Evolutionary conservation across 2,888 invertebrate species (phyloP).

Genomic region (Cerceris ruficornis): DNA sequence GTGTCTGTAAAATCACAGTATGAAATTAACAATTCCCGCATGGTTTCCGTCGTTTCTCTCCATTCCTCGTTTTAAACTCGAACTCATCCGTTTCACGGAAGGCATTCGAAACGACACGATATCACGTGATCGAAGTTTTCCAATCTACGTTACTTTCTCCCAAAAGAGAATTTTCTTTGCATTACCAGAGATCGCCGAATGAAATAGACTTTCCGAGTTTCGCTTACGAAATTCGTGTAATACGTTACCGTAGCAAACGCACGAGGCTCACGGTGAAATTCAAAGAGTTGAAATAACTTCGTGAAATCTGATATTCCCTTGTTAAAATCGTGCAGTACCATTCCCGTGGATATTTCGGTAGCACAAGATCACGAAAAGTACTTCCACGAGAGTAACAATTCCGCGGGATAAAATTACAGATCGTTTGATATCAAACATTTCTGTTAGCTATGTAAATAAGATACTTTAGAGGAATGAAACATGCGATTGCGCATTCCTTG

Average conservation of each 20-base stretch:
- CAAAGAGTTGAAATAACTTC: too few species aligned
- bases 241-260: conserved; percentile 13
- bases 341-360: too few species aligned
- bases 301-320: too few species aligned
- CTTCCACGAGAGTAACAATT: too few species aligned
- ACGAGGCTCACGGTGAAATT: conserved; percentile 1
- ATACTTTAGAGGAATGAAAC: too few species aligned
- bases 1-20: too few species aligned
- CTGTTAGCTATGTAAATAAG: too few species aligned
- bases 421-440: too few species aligned
- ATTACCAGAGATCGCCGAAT: conserved; percentile 23
- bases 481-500: too few species aligned
- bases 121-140: conserved; percentile 45
- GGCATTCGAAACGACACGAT: conserved; percentile 12
- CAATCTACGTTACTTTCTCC: conserved; percentile 49
- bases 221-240: conserved; percentile 1
- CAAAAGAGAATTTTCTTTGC: conserved; percentile 28
- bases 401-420: too few species aligned
- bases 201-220: conserved; percentile 18
- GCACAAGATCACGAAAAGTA: too few species aligned
- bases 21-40: background rate
- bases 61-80: background rate
- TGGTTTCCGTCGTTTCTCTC: conserved; percentile 26
- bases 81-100: conserved; percentile 30
- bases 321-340: too few species aligned